phyloP scores from a whole-genome alignment of 2,113 vertebrate genomes.

The Mystacornis crossleyi region DNA sequence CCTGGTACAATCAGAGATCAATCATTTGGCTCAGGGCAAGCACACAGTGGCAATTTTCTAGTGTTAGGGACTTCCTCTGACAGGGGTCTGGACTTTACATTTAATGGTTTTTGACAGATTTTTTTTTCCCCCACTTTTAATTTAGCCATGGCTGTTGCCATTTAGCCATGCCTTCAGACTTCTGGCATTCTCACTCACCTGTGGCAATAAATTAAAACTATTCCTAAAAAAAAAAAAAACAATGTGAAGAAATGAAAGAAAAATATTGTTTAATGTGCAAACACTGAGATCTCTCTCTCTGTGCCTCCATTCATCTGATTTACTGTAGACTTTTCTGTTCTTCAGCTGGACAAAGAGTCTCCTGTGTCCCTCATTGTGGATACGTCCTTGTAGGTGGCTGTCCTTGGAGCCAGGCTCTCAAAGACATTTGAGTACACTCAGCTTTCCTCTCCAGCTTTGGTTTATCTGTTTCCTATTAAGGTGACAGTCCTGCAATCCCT shows the following conservation, averaged over 20 bases:
- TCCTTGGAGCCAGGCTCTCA: neutral
- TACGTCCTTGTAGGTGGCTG: neutral
- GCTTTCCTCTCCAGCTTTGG: neutral
- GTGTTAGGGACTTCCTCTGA: neutral
- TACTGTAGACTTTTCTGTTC: neutral
- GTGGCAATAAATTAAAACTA: neutral
- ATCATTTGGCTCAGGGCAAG: neutral
- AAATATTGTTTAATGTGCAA: neutral
- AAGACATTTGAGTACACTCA: neutral
- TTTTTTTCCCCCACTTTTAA: neutral
- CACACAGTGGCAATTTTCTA: neutral
- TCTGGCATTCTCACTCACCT: neutral
- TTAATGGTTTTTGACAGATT: neutral
- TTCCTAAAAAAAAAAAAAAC: neutral
- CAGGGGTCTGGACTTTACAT: neutral
- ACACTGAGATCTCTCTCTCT: neutral
- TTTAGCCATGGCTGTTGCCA: neutral
- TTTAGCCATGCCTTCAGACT: neutral
- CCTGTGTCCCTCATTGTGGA: neutral
- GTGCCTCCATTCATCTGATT: neutral
- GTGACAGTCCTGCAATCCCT: neutral
- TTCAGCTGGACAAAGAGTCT: neutral
- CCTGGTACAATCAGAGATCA: neutral
- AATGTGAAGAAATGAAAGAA: neutral
- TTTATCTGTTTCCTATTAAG: neutral